A percentile compares a stretch with the other conserved stretches of the same genome.
Conservation (phyloP, 2,888 invertebrate genomes). For the Colostygia pectinataria region DNA sequence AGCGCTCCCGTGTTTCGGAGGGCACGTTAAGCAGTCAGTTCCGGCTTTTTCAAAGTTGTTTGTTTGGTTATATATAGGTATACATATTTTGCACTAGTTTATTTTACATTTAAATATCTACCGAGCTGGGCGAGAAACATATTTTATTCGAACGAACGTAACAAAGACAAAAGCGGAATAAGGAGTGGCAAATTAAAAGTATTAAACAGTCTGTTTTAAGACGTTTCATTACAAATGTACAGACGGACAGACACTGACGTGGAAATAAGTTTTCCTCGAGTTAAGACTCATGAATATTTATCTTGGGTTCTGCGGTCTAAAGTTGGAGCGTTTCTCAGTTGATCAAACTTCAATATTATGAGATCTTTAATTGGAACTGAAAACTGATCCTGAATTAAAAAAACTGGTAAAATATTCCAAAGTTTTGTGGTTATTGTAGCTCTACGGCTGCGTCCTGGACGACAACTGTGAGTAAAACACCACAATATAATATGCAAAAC, state of each 20-base stretch:
- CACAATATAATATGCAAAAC: too few relatives aligned
- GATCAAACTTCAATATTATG: slow-evolving; percentile 77
- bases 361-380: slow-evolving; percentile 41
- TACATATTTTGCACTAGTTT: too few relatives aligned
- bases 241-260: slow-evolving; percentile 74
- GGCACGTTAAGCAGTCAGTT: too few relatives aligned
- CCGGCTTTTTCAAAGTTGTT: too few relatives aligned
- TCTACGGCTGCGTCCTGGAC: too few relatives aligned
- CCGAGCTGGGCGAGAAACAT: not conserved
- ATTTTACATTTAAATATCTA: too few relatives aligned
- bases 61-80: too few relatives aligned
- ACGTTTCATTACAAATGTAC: slow-evolving; percentile 74
- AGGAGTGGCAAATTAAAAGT: slow-evolving; percentile 58
- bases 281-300: slow-evolving; percentile 81
- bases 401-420: too few relatives aligned
- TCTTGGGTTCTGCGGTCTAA: slow-evolving; percentile 70
- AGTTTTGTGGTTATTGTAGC: too few relatives aligned
- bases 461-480: too few relatives aligned
- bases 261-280: slow-evolving; percentile 74
- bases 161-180: slow-evolving; percentile 36
- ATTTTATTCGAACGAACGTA: not conserved
- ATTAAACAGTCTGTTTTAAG: slow-evolving; percentile 66
- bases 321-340: slow-evolving; percentile 77
- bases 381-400: not conserved
- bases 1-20: too few relatives aligned